phyloP scores from a whole-genome alignment of 92 coral and sea anemone species.

The Paramuricea clavata region DNA sequence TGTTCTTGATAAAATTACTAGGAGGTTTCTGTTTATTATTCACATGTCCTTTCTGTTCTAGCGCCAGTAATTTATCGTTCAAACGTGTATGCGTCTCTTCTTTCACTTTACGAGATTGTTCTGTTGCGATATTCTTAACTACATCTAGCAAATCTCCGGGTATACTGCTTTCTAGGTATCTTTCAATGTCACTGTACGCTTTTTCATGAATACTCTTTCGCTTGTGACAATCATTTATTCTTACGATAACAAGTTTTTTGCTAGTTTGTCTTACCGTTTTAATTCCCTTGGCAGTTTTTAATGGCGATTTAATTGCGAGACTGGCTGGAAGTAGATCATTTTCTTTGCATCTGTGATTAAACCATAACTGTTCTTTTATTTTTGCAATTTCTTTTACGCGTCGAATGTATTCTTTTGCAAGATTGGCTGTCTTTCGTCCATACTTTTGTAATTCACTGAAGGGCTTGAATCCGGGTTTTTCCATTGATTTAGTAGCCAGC shows the following conservation, averaged over 20 bases:
- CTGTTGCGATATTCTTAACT: neutral
- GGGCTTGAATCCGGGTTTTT: neutral
- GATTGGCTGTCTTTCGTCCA: slow-evolving; percentile 25
- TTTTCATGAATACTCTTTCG: no score
- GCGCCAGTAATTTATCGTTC: neutral
- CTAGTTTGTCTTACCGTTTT: slow-evolving; percentile 55
- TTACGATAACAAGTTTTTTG: neutral
- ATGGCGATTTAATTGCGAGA: neutral
- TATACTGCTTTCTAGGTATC: no score
- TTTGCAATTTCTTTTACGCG: neutral
- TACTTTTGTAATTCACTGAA: neutral
- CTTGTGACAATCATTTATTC: no score
- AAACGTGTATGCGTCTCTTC: neutral
- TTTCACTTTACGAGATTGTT: no score
- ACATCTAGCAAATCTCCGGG: neutral
- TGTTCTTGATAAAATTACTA: neutral
- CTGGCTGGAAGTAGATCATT: slow-evolving; percentile 21
- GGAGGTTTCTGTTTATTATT: neutral
- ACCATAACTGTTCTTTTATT: slow-evolving; percentile 30
- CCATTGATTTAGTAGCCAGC: neutral
- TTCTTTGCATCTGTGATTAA: slow-evolving; percentile 30
- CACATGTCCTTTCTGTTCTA: neutral
- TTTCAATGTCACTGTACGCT: no score
- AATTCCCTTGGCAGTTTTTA: slow-evolving; percentile 15
- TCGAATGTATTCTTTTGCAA: slow-evolving; percentile 37